phyloP scores from a whole-genome alignment of 2,888 invertebrate species.

The Peribatodes rhomboidaria region DNA sequence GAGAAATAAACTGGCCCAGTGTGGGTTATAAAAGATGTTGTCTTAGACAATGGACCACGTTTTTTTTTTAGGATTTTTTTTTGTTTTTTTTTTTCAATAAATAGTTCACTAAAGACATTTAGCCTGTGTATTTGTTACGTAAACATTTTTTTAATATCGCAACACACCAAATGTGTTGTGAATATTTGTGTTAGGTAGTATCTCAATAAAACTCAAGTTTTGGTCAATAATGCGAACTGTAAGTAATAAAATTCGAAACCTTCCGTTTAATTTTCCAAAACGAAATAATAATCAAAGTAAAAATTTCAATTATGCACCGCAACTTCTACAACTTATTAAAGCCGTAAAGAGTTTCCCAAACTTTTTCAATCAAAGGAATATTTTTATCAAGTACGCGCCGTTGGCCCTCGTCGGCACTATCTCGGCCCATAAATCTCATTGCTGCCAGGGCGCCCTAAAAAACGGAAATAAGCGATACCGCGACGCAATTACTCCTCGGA shows the following conservation, averaged over 20 bases:
- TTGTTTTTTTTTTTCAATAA: no score
- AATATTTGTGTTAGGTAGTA: no score
- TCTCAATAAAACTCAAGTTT: no score
- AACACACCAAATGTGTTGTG: no score
- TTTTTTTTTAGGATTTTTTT: background rate
- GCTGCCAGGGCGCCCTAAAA: slow-evolving; percentile 44
- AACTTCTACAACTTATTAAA: slow-evolving; percentile 31
- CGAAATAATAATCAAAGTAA: background rate
- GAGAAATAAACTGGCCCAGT: slow-evolving; percentile 13
- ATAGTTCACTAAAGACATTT: no score
- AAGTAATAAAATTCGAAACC: background rate
- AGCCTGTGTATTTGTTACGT: no score
- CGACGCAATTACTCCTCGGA: slow-evolving; percentile 60
- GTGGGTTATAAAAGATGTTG: background rate
- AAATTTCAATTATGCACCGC: slow-evolving; percentile 13
- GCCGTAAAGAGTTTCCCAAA: slow-evolving; percentile 41
- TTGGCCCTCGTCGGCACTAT: slow-evolving; percentile 45
- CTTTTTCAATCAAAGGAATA: slow-evolving; percentile 62
- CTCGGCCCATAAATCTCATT: slow-evolving; percentile 48
- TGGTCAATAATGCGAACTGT: no score
- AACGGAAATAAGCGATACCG: slow-evolving; percentile 58
- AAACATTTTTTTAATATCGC: no score
- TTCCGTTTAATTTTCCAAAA: background rate
- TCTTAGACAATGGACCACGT: background rate
- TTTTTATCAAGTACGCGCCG: slow-evolving; percentile 47